Conservation (phyloP, 2,888 invertebrate genomes). For the Drosophila flavopinicola region DNA sequence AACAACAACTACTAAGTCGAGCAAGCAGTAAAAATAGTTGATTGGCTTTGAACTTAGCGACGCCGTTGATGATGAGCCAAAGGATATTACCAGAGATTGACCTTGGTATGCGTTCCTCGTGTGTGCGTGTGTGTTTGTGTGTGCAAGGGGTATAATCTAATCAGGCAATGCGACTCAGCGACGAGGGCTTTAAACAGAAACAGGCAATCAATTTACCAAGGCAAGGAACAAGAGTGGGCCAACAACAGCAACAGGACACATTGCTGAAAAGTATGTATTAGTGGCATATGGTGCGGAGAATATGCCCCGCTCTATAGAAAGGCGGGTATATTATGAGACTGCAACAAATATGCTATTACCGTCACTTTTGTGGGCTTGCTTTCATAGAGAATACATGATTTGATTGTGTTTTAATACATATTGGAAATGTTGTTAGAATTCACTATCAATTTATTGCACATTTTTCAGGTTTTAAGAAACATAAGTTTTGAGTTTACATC, state of each 20-base stretch:
- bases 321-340: background rate
- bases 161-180: conserved; percentile 62
- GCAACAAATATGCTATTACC: too few relatives aligned
- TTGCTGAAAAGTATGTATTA: too few relatives aligned
- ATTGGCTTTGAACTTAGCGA: conserved; percentile 68
- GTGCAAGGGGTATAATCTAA: conserved; percentile 55
- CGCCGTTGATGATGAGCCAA: conserved; percentile 34
- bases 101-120: conserved; percentile 22
- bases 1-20: conserved; percentile 12
- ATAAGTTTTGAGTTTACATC: too few relatives aligned
- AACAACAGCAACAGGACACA: conserved; percentile 17
- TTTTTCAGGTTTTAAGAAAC: too few relatives aligned
- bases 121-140: background rate
- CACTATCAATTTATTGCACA: too few relatives aligned
- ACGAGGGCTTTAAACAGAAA: conserved; percentile 47
- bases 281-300: conserved; percentile 18
- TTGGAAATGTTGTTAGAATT: too few relatives aligned
- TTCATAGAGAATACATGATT: too few relatives aligned
- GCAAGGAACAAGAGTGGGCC: conserved; percentile 35
- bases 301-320: background rate
- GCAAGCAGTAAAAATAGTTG: conserved; percentile 54
- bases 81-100: conserved; percentile 38
- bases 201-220: conserved; percentile 54
- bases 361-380: too few relatives aligned
- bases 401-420: too few relatives aligned